Evolutionary conservation across 2,797 vertebrate species (phyloP).

Genomic region (Fundulus diaphanus): DNA sequence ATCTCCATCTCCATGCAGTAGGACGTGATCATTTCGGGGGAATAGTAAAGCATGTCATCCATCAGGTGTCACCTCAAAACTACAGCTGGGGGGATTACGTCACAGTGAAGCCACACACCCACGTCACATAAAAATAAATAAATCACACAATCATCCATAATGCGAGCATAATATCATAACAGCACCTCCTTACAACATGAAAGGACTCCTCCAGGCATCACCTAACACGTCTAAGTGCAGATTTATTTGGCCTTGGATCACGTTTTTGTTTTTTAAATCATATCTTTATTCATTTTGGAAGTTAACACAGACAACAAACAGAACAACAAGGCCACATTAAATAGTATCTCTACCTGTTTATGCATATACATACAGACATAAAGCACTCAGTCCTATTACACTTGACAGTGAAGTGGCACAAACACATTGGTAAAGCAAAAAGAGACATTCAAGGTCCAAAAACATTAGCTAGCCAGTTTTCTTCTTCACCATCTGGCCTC

Average conservation of each 20-base stretch:
- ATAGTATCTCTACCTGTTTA: too few species aligned
- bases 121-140: conserved; percentile 26
- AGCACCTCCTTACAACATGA: not conserved
- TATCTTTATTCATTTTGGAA: not conserved
- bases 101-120: conserved; percentile 42
- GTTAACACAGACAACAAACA: too few species aligned
- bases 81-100: conserved; percentile 53
- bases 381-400: too few species aligned
- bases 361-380: too few species aligned
- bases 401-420: too few species aligned
- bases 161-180: conserved; percentile 6
- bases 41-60: conserved; percentile 31
- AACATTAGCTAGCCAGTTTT: too few species aligned
- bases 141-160: conserved; percentile 18
- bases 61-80: conserved; percentile 43
- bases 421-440: too few species aligned
- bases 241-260: not conserved
- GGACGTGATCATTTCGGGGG: not conserved
- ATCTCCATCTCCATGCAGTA: not conserved
- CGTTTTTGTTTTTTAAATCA: too few species aligned
- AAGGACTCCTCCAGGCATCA: too few species aligned
- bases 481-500: too few species aligned
- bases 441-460: too few species aligned
- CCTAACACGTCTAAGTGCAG: not conserved
- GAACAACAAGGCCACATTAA: too few species aligned